Conservation (phyloP, 92 coral and sea anemone genomes). For the Heteractis magnifica region DNA sequence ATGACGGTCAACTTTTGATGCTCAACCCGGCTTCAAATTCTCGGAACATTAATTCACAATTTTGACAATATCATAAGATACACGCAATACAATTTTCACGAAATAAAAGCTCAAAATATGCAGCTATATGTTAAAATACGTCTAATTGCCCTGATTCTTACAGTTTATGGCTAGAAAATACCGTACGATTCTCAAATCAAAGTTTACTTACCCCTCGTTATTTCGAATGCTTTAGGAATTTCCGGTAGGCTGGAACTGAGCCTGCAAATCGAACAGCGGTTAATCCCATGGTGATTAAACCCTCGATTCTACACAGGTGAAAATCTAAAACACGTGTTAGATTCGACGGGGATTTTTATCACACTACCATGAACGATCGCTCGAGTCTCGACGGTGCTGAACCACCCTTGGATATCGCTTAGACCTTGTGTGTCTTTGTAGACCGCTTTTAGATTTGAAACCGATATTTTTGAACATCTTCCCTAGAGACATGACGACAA, state of each 20-base stretch:
- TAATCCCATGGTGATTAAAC: slow-evolving; percentile 2
- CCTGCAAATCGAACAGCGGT: slow-evolving; percentile 19
- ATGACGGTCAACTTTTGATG: neutral
- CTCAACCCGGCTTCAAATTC: neutral
- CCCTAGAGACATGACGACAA: slow-evolving; percentile 36
- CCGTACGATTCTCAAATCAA: neutral
- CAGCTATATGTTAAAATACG: neutral
- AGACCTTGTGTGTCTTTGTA: neutral
- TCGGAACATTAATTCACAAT: neutral
- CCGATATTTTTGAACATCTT: neutral
- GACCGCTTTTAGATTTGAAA: neutral
- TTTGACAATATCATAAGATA: neutral
- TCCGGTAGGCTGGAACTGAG: slow-evolving; percentile 1
- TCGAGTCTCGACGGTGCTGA: neutral
- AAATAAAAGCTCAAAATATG: neutral
- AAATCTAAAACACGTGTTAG: neutral
- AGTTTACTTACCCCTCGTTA: neutral
- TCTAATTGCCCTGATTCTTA: neutral
- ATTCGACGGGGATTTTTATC: neutral
- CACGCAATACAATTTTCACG: neutral
- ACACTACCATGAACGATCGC: neutral
- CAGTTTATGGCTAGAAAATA: neutral
- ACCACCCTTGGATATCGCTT: neutral
- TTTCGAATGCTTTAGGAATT: slow-evolving; percentile 13
- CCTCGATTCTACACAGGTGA: slow-evolving; percentile 4